Evolutionary conservation across 2,888 invertebrate species (phyloP), one percentile per base, ranked within the genome.

Genomic region (Dascillus cervinus): DNA sequence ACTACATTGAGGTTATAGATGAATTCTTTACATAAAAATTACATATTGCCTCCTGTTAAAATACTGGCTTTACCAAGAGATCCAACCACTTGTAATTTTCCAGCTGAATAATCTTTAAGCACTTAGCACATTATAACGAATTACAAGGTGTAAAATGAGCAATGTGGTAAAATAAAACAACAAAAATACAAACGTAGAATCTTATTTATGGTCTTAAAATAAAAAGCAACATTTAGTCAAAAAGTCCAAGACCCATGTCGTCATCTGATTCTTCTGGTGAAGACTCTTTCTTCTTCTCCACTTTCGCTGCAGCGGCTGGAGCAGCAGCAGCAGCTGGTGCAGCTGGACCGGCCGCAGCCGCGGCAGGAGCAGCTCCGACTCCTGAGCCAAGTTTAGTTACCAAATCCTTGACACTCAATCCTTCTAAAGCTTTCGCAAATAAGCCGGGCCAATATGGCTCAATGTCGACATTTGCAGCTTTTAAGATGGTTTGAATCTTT

Each of bases 361-460:
- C 82, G 39, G 86, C 79, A 27, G 88, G 82, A 13, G 85, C 89
- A 47, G 85, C 77, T 37, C 91, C 94, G 36, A 84, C 91, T 43
- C 91, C 89, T 27, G 90, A 85, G 11, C 94, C 90, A 56, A 96
- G 83, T 68, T 86, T 92, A 44, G 90, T 87, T 65, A 96, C 88
- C 58, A 96, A 71, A 41, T 91, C 89, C 57, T 89, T 90, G 32
- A 97, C 82, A 63, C 92, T 92, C 45, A 96, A 72, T 44, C 91
- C 91, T 66, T 96, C 95, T 47, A 98, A 70, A 20, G 96, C 91
- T 68, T 96, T 95, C 47, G 97, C 91, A 67, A 97, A 98, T 34
- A 98, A 77, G 55, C 94, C 91, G 22, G 97, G 95, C 98, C 98
- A 98, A 73, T 95, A 97, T 11, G 97, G 95, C 67, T 98, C 98